phyloP scores from a whole-genome alignment of 2,113 vertebrate genomes.

The Lepidothrix coronata region DNA sequence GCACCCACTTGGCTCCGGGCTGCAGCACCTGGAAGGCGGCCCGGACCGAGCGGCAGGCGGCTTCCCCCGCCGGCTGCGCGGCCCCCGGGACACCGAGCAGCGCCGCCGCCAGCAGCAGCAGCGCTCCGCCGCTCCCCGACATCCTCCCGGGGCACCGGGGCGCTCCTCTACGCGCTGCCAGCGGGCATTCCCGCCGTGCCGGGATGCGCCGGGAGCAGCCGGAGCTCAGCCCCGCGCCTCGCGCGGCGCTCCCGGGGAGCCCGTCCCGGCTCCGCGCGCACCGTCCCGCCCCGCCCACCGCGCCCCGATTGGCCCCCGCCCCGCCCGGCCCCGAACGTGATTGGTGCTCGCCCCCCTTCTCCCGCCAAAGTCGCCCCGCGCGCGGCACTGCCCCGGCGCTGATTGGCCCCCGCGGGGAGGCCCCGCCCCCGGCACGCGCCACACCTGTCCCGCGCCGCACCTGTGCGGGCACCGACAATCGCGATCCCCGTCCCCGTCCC shows the following conservation, averaged over 20 bases:
- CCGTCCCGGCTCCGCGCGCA: not conserved
- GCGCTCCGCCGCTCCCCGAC: not conserved
- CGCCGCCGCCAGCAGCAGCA: not conserved
- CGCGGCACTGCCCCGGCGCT: not conserved
- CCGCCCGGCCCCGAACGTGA: not conserved
- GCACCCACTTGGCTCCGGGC: slow-evolving; percentile 56
- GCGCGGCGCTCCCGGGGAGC: not conserved
- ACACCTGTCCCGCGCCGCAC: not conserved
- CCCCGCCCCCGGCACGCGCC: not conserved
- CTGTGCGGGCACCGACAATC: not conserved
- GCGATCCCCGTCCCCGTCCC: too few species aligned
- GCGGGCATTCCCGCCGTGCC: not conserved
- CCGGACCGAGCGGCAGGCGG: not conserved
- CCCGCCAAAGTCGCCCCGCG: not conserved
- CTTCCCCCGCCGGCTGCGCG: not conserved
- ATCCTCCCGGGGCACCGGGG: not conserved
- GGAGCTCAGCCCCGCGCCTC: not conserved
- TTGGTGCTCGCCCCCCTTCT: not conserved
- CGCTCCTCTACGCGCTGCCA: not conserved
- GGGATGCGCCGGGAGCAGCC: not conserved
- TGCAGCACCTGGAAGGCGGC: slow-evolving; percentile 33
- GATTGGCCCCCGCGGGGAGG: not conserved
- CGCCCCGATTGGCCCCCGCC: not conserved
- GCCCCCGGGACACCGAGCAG: not conserved
- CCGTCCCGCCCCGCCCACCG: not conserved